A percentile compares a stretch with the other conserved stretches of the same genome.
These are phyloP conservation scores for Nymphalis io DNA, from an alignment of 1,140 invertebrate species.

Conservation along the genomic window DNA sequence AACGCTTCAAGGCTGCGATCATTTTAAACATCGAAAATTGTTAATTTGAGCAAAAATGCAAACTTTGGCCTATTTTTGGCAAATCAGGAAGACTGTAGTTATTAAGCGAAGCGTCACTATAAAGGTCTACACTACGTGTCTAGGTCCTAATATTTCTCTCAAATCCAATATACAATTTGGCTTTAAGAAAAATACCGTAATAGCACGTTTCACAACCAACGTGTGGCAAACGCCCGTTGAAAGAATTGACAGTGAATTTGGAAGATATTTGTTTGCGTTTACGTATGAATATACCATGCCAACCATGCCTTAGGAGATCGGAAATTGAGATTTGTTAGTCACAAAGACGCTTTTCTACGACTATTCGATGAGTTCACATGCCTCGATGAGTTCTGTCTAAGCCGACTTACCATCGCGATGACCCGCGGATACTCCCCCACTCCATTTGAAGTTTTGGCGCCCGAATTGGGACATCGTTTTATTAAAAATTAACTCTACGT, in stretches of 20 bases:
- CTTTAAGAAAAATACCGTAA: conserved; percentile 61
- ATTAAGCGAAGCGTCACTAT: conserved; percentile 75
- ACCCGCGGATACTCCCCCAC: conserved; percentile 29
- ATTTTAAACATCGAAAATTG: conserved; percentile 35
- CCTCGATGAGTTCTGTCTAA: conserved; percentile 37
- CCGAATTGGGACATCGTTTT: conserved; percentile 31
- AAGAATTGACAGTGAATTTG: conserved; percentile 76
- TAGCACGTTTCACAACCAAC: conserved; percentile 79
- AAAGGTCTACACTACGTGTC: conserved; percentile 74
- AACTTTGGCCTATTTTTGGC: conserved; percentile 72
- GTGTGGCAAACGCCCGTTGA: conserved; percentile 71
- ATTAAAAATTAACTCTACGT: conserved; percentile 19
- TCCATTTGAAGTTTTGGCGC: conserved; percentile 39
- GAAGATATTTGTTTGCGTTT: conserved; percentile 61
- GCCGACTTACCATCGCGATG: conserved; percentile 46
- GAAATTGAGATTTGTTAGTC: conserved; percentile 50
- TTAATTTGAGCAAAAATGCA: conserved; percentile 63
- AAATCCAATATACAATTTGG: conserved; percentile 31
- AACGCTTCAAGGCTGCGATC: conserved; percentile 27
- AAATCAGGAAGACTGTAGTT: conserved; percentile 74
- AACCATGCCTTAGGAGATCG: conserved; percentile 52
- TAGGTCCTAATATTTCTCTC: conserved; percentile 63
- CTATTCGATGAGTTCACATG: conserved; percentile 46
- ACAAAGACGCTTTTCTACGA: conserved; percentile 48
- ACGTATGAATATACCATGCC: conserved; percentile 64